phyloP scores from a whole-genome alignment of 2,888 invertebrate genomes.

The Tortrix viridana region DNA sequence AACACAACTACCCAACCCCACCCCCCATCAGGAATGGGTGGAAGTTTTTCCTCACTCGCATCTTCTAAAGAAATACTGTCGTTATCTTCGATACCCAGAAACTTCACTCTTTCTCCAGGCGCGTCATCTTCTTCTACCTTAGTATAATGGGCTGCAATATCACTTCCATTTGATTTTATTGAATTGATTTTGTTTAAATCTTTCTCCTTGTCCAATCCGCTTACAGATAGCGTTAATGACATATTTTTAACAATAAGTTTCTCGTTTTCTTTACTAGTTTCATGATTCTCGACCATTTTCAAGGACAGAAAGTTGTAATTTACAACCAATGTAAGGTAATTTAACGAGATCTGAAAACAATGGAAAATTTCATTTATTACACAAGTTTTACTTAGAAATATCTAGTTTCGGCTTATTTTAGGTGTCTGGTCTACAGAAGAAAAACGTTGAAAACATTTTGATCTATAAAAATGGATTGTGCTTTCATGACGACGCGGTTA shows the following conservation, averaged over 20 bases:
- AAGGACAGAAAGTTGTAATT: constrained; percentile 5
- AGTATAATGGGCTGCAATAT: constrained; percentile 53
- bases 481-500: too few relatives aligned
- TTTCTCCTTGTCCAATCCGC: constrained; percentile 45
- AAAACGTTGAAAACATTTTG: too few relatives aligned
- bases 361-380: too few relatives aligned
- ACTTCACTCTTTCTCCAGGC: constrained; percentile 70
- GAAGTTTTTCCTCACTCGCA: constrained; percentile 67
- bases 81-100: constrained; percentile 74
- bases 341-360: constrained; percentile 24
- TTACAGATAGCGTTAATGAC: constrained; percentile 35
- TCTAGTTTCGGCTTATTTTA: too few relatives aligned
- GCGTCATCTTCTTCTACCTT: constrained; percentile 54
- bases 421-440: too few relatives aligned
- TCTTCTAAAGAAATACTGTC: constrained; percentile 75
- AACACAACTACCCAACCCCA: constrained; percentile 96
- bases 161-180: constrained; percentile 58
- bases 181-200: constrained; percentile 73
- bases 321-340: not conserved
- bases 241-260: constrained; percentile 37
- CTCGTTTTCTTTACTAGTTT: constrained; percentile 26
- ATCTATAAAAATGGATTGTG: too few relatives aligned
- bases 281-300: constrained; percentile 35
- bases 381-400: too few relatives aligned
- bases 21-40: constrained; percentile 91